Base-by-base conservation (phyloP, 2,888 invertebrate genomes). In the Dascillus cervinus region DNA sequence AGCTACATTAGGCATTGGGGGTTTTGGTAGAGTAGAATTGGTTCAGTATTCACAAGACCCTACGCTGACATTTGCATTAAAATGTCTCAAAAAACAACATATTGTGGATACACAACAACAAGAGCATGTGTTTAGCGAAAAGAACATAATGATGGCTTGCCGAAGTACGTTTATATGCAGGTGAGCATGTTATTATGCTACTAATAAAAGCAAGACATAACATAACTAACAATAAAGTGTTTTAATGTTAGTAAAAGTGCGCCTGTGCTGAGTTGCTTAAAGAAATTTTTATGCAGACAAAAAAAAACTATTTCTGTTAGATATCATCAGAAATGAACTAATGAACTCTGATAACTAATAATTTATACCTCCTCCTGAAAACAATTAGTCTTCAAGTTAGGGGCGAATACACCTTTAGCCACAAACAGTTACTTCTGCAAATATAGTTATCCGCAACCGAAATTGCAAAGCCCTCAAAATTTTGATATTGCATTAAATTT, bases 31-130 rank as follows among this genome's bases (percentile, higher is more conserved):
- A 15, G 81, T 81, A 1, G 79, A 77, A 55, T 57, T 78, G 39
- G 76, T 77, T 3, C 66, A 66, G 42, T 65, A 65, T 42, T 49
- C 58, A n/a, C 50, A 60, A 8, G 61, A 66, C 35, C 52, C 59
- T 20, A 64, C 72, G 55, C 58, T 70, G 9, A 65, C 66, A 1
- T 82, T 75, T 57, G 82, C 82, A 3, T 60, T 82, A 43, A 82
- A 82, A 62, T 79, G 80, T 53, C 64, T 82, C 44, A 80, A 79
- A 57, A 82, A 82, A 59, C 73, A 75, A 47, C 80, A 81, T 53
- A 79, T 82, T 30, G 77, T 82, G 9, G 78, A 80, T 42, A 81
- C 80, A 0, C 72, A 79, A 44, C 82, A 82, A 53, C 81, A 82
- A 52, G 78, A 81, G 39, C 82, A 82, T 53, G 74, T 82, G 11